Base-by-base conservation (phyloP, 2,888 invertebrate genomes). In the Onchidella celtica region DNA sequence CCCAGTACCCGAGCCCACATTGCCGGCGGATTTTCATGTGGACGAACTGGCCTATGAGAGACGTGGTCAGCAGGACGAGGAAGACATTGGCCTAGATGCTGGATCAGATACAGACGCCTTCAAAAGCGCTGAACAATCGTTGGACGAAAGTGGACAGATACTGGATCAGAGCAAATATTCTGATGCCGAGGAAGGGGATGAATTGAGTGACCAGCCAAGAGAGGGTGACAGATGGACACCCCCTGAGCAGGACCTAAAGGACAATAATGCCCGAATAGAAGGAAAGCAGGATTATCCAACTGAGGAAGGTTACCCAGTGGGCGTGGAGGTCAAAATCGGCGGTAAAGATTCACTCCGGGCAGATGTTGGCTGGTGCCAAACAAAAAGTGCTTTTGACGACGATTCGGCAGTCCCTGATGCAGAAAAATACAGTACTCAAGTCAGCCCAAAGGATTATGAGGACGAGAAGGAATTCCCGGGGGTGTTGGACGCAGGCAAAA, bases 1-100 rank as follows among this genome's bases (percentile, higher is more conserved):
- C 2, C 80, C 87, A 14, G 87, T 87, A 14, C 87, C 87, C 24
- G 87, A 87, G 74, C 87, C 87, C 3, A 69, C 79, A 11, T 72
- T 87, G 80, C 87, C 87, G 36, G 82, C 68, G 61, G 85, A 82
- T 61, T 85, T 86, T 61, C 66, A 36, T 14, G 68, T 38, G 14
- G 85, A 85, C 24, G 85, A 85, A 59, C 47, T 81, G 40, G 74
- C 38, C 1, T 80, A 74, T 38, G 80, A 80, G 24, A 74, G 38
- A 65, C 6, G 70, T 21, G 77, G 69, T 17, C 57, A 80, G 29
- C 9, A 80, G 55, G 80, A 77, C 2, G 80, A 47, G 61, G 72
- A 70, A 29, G 76, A 76, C 24, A 27, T n/a, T 38, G 78, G 69
- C 34, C 32, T 59, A 24, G 76, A 76, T 14, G 14, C 69, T 1